Conservation (phyloP, 2,888 invertebrate species). For the Leptinotarsa haldemani region DNA sequence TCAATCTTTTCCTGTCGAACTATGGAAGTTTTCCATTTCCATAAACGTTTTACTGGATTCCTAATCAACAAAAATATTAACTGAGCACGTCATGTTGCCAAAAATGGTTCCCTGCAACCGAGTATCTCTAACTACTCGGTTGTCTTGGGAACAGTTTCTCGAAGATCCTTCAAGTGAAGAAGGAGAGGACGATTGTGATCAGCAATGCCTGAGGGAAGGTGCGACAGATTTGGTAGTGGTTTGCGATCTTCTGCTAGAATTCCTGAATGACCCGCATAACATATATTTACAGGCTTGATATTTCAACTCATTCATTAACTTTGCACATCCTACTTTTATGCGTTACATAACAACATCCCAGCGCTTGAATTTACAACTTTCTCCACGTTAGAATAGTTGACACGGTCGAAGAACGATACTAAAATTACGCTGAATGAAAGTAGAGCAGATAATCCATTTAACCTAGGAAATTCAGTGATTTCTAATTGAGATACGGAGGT, state of each 20-base stretch:
- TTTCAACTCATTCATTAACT: neutral
- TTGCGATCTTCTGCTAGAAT: constrained; percentile 16
- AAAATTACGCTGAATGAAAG: neutral
- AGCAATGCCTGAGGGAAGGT: neutral
- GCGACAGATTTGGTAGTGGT: constrained; percentile 2
- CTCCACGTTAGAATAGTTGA: neutral
- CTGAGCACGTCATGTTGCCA: too few relatives aligned
- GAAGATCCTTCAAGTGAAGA: neutral
- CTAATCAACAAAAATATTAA: too few relatives aligned
- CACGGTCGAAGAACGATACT: neutral
- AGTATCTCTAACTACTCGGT: neutral
- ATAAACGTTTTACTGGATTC: too few relatives aligned
- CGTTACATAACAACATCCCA: neutral
- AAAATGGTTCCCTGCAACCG: too few relatives aligned
- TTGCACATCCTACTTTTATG: neutral
- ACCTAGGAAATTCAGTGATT: neutral
- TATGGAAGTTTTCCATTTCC: too few relatives aligned
- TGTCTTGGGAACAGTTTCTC: neutral
- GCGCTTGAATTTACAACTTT: neutral
- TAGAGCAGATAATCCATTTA: neutral
- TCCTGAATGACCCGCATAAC: neutral
- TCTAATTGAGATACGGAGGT: neutral
- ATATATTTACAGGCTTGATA: neutral
- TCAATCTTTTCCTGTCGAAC: too few relatives aligned
- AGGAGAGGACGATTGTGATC: neutral